Base-by-base conservation (phyloP, 2,888 invertebrate genomes). In the Drosophila barbarae region DNA sequence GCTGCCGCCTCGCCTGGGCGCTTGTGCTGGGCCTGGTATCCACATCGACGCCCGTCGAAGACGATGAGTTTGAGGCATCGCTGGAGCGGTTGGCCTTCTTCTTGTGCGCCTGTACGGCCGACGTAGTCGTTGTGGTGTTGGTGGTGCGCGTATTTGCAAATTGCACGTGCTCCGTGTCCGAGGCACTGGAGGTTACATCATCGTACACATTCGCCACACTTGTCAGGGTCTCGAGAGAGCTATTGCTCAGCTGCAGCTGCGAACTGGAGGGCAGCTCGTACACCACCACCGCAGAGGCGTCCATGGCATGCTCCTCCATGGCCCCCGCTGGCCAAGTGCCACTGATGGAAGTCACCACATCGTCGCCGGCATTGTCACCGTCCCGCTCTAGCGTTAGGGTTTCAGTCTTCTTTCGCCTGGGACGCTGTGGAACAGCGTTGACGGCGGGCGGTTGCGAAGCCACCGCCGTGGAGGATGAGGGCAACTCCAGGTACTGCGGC, bases 41-140 rank as follows among this genome's bases (percentile, higher is more conserved):
- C 30, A 80, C 32, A 47, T 86, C 84, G 30, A 76, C 69, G 8
- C 65, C 76, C 2, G 73, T 39, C 2, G 77, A 58, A 0, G 74
- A 57, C 0, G 74, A 60, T 4, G 79, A 71, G 5, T 72, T 53
- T 2, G 68, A 51, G 12, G 59, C 36, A 36, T 66, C 68, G 3
- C 51, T 58, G 4, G 63, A 23, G 12, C 47, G 61, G 30, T 65
- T 73, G 7, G 65, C 56, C 10, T 69, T 70, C 56, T 84, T 81
- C 26, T 83, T 85, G 35, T 82, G 72, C 38, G 80, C 83, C 47
- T 80, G 81, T 7, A 71, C 61, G 5, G 80, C 83, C 23, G 87
- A 87, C 9, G 87, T 86, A 2, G 88, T 87, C 30, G 88, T 87
- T 0, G 88, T 87, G 30, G 87, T 88, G 49, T 87, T 87, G 9